Conservation (phyloP, 1,140 invertebrate genomes). For the Zaprionus camerounensis region DNA sequence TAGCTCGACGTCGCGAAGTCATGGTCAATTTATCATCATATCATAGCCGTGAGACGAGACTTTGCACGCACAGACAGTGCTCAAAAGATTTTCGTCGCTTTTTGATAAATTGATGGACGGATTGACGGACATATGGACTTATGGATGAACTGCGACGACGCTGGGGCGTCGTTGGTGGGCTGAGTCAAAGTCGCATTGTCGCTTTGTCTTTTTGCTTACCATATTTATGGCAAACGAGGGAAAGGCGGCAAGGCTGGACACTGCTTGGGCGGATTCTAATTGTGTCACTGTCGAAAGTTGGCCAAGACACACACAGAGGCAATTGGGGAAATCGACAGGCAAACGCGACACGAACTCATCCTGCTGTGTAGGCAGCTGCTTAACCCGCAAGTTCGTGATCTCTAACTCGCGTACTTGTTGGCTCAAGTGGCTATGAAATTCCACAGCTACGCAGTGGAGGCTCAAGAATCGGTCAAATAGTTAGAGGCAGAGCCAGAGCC, state of each 20-base stretch:
- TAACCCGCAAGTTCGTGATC: constrained; percentile 77
- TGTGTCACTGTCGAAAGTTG: constrained; percentile 73
- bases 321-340: constrained; percentile 19
- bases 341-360: constrained; percentile 15
- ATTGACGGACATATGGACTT: constrained; percentile 30
- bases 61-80: constrained; percentile 18
- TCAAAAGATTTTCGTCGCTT: constrained; percentile 2
- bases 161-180: constrained; percentile 58
- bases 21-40: constrained; percentile 79
- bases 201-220: constrained; percentile 11
- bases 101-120: constrained; percentile 64
- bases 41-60: constrained; percentile 15
- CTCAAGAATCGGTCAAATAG: neutral
- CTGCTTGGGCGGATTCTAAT: constrained; percentile 54
- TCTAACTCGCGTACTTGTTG: constrained; percentile 69
- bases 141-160: constrained; percentile 45
- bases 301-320: constrained; percentile 13
- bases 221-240: constrained; percentile 49
- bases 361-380: constrained; percentile 45
- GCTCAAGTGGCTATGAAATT: constrained; percentile 75
- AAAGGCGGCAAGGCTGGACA: constrained; percentile 7
- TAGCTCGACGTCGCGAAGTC: constrained; percentile 44
- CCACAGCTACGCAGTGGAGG: constrained; percentile 66
- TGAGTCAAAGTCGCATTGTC: constrained; percentile 40
- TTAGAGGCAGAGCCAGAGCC: neutral